These are phyloP conservation scores for Ifrita kowaldi DNA, from an alignment of 2,113 vertebrate genomes.

Conservation along the genomic window DNA sequence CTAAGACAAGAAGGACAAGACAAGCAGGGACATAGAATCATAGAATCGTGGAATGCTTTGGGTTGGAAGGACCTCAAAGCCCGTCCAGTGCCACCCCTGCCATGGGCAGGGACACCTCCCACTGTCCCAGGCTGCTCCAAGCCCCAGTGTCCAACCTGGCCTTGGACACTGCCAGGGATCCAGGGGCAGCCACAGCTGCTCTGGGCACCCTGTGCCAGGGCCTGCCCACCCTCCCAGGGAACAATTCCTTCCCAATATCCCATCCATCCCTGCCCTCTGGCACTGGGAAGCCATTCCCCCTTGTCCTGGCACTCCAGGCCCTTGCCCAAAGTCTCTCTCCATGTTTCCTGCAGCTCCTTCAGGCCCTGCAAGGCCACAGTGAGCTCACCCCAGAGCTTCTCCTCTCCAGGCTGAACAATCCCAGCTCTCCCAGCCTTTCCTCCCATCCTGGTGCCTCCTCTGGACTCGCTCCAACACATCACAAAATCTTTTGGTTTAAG, in stretches of 20 bases:
- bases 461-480: neutral
- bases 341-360: rapidly evolving
- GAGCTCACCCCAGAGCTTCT: rapidly evolving
- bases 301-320: rapidly evolving
- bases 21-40: neutral
- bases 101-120: neutral
- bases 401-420: neutral
- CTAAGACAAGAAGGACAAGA: neutral
- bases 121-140: neutral
- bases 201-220: neutral
- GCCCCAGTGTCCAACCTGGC: neutral
- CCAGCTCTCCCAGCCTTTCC: neutral
- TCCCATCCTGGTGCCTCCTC: neutral
- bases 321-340: neutral
- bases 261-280: neutral
- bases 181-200: neutral
- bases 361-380: rapidly evolving
- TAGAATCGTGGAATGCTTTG: neutral
- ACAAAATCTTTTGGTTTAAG: neutral
- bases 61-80: rapidly evolving
- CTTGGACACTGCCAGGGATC: neutral
- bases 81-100: rapidly evolving
- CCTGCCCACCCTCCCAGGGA: neutral
- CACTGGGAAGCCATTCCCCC: rapidly evolving
- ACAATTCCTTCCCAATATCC: neutral